phyloP scores from a whole-genome alignment of 2,797 vertebrate genomes.

The Lutjanus argentimaculatus region DNA sequence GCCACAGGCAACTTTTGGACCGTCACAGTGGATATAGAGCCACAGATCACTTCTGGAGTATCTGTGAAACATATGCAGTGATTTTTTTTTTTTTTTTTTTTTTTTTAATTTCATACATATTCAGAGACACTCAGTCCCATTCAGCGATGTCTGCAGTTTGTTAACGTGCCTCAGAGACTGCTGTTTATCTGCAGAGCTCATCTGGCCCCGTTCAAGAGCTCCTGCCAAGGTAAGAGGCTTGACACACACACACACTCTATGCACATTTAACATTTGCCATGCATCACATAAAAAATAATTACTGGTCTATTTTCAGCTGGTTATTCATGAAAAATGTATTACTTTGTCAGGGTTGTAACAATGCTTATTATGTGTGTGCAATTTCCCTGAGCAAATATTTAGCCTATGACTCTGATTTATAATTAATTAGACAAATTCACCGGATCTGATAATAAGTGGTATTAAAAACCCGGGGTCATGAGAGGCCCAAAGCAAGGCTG shows the following conservation, averaged over 20 bases:
- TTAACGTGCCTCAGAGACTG: conserved; percentile 62
- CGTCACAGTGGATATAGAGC: conserved; percentile 60
- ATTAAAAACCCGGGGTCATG: conserved; percentile 32
- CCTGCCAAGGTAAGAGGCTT: conserved; percentile 78
- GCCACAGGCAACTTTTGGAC: conserved; percentile 49
- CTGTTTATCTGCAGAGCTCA: conserved; percentile 61
- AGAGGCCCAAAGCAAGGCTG: conserved; percentile 39
- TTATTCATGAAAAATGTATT: conserved; percentile 35
- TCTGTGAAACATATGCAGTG: conserved; percentile 59
- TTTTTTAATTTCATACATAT: conserved; percentile 49
- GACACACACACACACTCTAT: conserved; percentile 27
- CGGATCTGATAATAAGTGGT: conserved; percentile 25
- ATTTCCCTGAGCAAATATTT: conserved; percentile 60
- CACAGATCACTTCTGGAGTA: conserved; percentile 54
- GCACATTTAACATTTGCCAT: conserved; percentile 35
- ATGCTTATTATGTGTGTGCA: conserved; percentile 28
- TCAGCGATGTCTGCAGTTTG: conserved; percentile 59
- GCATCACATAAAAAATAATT: conserved; percentile 43
- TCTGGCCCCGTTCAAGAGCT: conserved; percentile 49
- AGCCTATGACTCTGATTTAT: conserved; percentile 39
- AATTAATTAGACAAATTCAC: conserved; percentile 56
- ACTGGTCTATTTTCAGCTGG: conserved; percentile 18
- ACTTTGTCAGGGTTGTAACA: conserved; percentile 33
- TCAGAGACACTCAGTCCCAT: conserved; percentile 48
- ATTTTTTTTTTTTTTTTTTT: conserved; percentile 34